Conservation (phyloP, 2,888 invertebrate species). For the Amblyjoppa proteus region DNA sequence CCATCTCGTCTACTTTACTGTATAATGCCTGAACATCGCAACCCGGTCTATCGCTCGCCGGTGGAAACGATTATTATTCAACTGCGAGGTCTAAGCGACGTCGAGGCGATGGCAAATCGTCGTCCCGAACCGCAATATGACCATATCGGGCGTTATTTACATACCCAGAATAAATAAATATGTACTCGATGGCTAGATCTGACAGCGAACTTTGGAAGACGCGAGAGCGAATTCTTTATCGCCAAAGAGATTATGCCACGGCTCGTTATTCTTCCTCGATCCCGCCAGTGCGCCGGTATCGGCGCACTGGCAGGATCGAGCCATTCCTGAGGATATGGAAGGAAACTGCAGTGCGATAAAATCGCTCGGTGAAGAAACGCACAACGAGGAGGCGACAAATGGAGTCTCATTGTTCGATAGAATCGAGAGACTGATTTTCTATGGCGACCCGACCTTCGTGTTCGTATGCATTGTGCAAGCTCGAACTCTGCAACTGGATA, state of each 20-base stretch:
- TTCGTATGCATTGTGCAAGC: slow-evolving; percentile 52
- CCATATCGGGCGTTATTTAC: slow-evolving; percentile 23
- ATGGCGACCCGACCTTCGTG: slow-evolving; percentile 51
- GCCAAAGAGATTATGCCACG: background rate
- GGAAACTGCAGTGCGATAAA: slow-evolving; percentile 46
- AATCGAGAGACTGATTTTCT: slow-evolving; percentile 70
- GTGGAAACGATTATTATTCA: slow-evolving; percentile 50
- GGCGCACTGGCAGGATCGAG: background rate
- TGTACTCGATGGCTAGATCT: background rate
- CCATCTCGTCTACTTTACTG: slow-evolving; percentile 37
- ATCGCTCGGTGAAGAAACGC: slow-evolving; percentile 46
- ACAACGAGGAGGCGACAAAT: slow-evolving; percentile 53
- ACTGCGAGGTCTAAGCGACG: slow-evolving; percentile 17
- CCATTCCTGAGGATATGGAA: slow-evolving; percentile 20
- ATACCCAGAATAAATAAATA: slow-evolving; percentile 24
- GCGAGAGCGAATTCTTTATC: slow-evolving; percentile 15
- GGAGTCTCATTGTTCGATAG: slow-evolving; percentile 56
- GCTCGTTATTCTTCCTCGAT: background rate
- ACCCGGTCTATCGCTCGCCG: slow-evolving; percentile 19
- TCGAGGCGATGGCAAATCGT: slow-evolving; percentile 45
- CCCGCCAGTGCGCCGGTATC: background rate
- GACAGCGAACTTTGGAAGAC: background rate
- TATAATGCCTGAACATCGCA: slow-evolving; percentile 17
- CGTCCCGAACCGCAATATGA: slow-evolving; percentile 14
- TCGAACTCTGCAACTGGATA: slow-evolving; percentile 32